Conservation (phyloP, 1,140 invertebrate species). For the Drosophila rufa region DNA sequence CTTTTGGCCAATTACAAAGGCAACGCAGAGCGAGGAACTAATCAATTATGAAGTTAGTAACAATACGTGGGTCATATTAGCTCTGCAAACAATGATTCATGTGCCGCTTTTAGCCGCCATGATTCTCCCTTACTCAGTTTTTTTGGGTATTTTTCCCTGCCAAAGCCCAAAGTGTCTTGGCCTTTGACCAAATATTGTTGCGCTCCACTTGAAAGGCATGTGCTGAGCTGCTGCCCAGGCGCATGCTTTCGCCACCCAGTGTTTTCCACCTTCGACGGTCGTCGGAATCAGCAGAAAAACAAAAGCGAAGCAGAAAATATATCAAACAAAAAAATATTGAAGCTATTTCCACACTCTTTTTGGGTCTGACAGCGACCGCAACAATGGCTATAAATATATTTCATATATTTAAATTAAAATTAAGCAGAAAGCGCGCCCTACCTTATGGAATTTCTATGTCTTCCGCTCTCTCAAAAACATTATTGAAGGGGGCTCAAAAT, state of each 20-base stretch:
- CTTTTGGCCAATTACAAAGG: slow-evolving; percentile 19
- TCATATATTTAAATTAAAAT: slow-evolving; percentile 73
- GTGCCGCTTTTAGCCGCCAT: slow-evolving; percentile 27
- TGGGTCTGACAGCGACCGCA: slow-evolving; percentile 66
- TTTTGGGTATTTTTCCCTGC: slow-evolving; percentile 7
- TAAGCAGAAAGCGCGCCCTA: slow-evolving; percentile 41
- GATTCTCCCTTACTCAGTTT: slow-evolving; percentile 25
- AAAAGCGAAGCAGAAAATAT: slow-evolving; percentile 35
- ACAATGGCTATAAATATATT: slow-evolving; percentile 79
- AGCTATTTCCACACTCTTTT: slow-evolving; percentile 70
- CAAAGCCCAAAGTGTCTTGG: slow-evolving; percentile 44
- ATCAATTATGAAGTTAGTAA: slow-evolving; percentile 56
- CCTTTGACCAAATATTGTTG: slow-evolving; percentile 55
- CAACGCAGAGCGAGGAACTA: slow-evolving; percentile 16
- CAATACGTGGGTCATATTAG: slow-evolving; percentile 24
- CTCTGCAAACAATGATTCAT: slow-evolving; percentile 39
- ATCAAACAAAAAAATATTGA: slow-evolving; percentile 63
- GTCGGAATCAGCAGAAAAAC: slow-evolving; percentile 60
- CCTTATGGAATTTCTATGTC: slow-evolving; percentile 52
- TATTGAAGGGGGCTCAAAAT: slow-evolving; percentile 42
- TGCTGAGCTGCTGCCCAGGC: slow-evolving; percentile 25
- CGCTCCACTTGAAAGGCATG: slow-evolving; percentile 61
- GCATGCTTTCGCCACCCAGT: slow-evolving; percentile 44
- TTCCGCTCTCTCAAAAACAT: slow-evolving; percentile 15
- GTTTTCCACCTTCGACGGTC: slow-evolving; percentile 57